Percentiles rank a stretch among this genome's conserved stretches.
Evolutionary conservation across 2,888 invertebrate genomes (phyloP).

Genomic region (Rotaria magnacalcarata): DNA sequence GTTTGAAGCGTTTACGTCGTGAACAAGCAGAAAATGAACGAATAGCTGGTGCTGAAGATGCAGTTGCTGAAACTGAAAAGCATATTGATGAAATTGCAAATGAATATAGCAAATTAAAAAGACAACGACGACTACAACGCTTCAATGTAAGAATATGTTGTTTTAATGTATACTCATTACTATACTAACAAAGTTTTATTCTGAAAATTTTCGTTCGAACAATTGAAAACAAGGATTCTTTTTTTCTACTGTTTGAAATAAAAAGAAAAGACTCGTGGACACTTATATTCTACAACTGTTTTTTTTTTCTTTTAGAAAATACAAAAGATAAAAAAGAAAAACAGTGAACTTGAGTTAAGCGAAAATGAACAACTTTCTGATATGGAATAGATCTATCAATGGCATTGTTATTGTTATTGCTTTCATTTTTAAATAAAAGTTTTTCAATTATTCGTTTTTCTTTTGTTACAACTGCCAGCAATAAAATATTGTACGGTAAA

Average conservation of each 20-base stretch:
- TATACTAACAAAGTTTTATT: too few species aligned
- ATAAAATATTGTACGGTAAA: background rate
- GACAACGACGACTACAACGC: background rate
- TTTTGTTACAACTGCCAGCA: background rate
- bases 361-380: background rate
- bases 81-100: background rate
- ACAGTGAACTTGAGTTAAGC: background rate
- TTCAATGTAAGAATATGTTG: background rate
- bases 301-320: background rate
- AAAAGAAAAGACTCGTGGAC: too few species aligned
- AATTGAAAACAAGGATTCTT: too few species aligned
- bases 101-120: background rate
- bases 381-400: background rate
- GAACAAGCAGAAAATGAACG: slow-evolving; percentile 23
- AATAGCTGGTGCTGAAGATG: background rate
- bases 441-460: background rate
- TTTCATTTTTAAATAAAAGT: background rate
- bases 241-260: too few species aligned
- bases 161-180: background rate
- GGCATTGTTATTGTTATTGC: background rate
- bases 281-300: too few species aligned
- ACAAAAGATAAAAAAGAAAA: background rate
- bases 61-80: background rate
- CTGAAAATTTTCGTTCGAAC: too few species aligned
- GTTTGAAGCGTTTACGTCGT: background rate